Evolutionary conservation across 2,113 vertebrate species (phyloP).

Genomic region (Acrocephalus arundinaceus): DNA sequence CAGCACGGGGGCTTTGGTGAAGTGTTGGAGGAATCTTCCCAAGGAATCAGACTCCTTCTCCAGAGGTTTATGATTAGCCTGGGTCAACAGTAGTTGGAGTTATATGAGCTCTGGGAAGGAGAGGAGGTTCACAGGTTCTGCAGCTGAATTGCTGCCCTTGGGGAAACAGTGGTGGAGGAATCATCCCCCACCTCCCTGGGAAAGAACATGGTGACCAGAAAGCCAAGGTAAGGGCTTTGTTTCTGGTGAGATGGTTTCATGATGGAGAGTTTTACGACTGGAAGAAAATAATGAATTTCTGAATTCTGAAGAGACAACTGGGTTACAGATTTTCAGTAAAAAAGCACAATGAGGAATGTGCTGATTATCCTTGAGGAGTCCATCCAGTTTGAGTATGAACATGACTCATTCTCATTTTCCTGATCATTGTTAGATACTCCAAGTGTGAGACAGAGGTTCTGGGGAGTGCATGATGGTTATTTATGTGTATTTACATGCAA

Average conservation of each 20-base stretch:
- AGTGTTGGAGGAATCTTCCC: background rate
- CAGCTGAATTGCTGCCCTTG: background rate
- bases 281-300: background rate
- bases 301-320: background rate
- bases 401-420: background rate
- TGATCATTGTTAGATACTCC: background rate
- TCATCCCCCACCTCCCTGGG: background rate
- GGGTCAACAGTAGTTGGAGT: background rate
- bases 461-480: background rate
- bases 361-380: background rate
- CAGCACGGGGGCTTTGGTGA: background rate
- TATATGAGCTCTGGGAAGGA: accelerated
- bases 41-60: background rate
- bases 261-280: background rate
- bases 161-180: background rate
- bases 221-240: background rate
- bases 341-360: background rate
- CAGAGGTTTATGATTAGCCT: background rate
- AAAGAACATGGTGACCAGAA: background rate
- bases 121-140: background rate
- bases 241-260: background rate
- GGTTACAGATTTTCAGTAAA: background rate
- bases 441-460: background rate
- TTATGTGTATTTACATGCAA: background rate
- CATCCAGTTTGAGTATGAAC: background rate